These are phyloP conservation scores for Boulengeromyrus knoepffleri DNA, from an alignment of 2,113 vertebrate species.

Conservation along the genomic window DNA sequence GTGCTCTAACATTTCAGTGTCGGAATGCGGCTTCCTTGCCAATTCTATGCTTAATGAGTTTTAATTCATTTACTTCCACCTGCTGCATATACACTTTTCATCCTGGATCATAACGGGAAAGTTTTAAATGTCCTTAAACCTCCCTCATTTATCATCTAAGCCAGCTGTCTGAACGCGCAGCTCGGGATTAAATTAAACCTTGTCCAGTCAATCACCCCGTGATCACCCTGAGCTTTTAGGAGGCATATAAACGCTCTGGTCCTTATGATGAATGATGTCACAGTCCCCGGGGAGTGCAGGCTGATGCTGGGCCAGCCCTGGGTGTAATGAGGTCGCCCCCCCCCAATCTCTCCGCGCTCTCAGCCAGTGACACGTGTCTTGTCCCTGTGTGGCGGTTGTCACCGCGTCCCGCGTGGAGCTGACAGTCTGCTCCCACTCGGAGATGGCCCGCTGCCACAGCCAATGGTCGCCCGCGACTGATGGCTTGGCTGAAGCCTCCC, in stretches of 20 bases:
- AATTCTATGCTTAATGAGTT: background rate
- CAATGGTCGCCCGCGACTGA: constrained; percentile 49
- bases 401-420: constrained; percentile 38
- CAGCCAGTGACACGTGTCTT: constrained; percentile 42
- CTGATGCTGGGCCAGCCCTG: constrained; percentile 24
- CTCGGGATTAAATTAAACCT: background rate
- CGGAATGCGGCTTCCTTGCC: background rate
- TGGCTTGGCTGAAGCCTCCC: background rate
- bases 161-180: background rate
- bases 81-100: background rate
- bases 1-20: background rate
- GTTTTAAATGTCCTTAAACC: background rate
- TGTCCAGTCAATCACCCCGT: background rate
- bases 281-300: constrained; percentile 28
- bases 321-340: background rate
- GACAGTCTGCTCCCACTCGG: constrained; percentile 34
- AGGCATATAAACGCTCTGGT: background rate
- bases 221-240: background rate
- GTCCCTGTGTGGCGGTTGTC: constrained; percentile 39
- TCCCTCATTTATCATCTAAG: background rate
- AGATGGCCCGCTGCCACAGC: constrained; percentile 32
- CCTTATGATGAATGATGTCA: constrained; percentile 7
- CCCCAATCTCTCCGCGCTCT: background rate
- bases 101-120: background rate
- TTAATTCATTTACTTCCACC: background rate